Percentiles rank a stretch among this genome's conserved stretches.
Conservation (phyloP, 2,797 vertebrate species). For the Micrastur ruficollis region DNA sequence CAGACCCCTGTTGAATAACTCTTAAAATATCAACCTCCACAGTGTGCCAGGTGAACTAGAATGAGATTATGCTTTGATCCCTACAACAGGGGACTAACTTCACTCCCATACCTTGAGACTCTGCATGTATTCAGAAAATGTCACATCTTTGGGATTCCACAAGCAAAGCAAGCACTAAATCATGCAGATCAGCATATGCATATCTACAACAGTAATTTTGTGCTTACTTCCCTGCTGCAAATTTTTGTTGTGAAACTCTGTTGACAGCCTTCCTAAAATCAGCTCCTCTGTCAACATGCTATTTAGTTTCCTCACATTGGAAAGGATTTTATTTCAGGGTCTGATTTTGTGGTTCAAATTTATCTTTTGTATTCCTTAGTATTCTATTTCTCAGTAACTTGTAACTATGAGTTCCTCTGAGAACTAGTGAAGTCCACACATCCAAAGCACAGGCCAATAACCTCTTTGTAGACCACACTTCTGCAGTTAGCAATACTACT, state of each 20-base stretch:
- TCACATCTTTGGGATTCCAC: not conserved
- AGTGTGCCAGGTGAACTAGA: not conserved
- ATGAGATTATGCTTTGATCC: not conserved
- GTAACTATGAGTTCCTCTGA: not conserved
- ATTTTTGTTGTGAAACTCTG: not conserved
- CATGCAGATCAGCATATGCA: not conserved
- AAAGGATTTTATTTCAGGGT: not conserved
- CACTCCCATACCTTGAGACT: not conserved
- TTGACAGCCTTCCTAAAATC: not conserved
- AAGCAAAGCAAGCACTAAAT: not conserved
- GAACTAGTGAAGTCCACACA: not conserved
- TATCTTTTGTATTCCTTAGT: not conserved
- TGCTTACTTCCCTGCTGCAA: not conserved
- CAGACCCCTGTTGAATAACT: not conserved
- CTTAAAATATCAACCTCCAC: not conserved
- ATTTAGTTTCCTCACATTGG: not conserved
- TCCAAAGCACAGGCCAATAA: not conserved
- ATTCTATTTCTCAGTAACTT: not conserved
- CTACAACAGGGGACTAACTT: not conserved
- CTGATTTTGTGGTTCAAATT: not conserved
- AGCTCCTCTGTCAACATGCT: not conserved
- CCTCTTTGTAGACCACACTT: not conserved
- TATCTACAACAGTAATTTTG: not conserved
- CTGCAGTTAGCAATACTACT: not conserved
- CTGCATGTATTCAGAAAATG: not conserved